A percentile compares a stretch with the other conserved stretches of the same genome.
Evolutionary conservation across 2,888 invertebrate species (phyloP).

Genomic region (Epiblema foenella): DNA sequence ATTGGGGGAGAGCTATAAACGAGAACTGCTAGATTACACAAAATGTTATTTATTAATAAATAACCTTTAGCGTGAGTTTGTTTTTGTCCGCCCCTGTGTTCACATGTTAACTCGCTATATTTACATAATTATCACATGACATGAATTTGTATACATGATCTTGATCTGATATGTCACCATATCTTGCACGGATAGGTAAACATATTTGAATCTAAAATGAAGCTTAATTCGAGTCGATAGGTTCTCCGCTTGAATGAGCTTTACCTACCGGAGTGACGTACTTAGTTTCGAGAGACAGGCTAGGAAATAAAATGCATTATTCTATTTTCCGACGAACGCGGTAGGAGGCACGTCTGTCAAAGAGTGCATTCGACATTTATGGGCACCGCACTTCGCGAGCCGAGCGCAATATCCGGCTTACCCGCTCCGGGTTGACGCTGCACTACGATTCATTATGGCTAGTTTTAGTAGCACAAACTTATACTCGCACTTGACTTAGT

Average conservation of each 20-base stretch:
- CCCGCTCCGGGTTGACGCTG: conserved; percentile 50
- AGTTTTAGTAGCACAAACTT: neutral
- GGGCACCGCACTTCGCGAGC: conserved; percentile 46
- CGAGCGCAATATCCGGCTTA: conserved; percentile 54
- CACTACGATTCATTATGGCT: neutral
- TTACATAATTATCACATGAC: conserved; percentile 41
- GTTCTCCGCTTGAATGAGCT: conserved; percentile 20
- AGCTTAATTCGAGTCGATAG: conserved; percentile 21
- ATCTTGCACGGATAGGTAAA: conserved; percentile 31
- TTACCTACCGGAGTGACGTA: conserved; percentile 25
- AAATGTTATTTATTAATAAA: neutral
- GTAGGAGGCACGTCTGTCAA: conserved; percentile 22
- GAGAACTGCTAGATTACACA: too few relatives aligned
- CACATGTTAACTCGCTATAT: conserved; percentile 26
- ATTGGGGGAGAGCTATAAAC: too few relatives aligned
- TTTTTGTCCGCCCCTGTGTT: conserved; percentile 11
- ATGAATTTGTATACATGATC: conserved; percentile 41
- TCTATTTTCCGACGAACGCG: conserved; percentile 36
- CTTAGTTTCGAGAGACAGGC: neutral
- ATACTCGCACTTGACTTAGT: neutral
- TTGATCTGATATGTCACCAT: conserved; percentile 35
- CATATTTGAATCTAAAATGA: conserved; percentile 36
- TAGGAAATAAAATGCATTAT: conserved; percentile 29
- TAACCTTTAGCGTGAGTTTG: neutral
- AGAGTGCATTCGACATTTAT: conserved; percentile 47